These are phyloP conservation scores for Crypturellus undulatus DNA, from an alignment of 2,113 vertebrate genomes.

Conservation along the genomic window DNA sequence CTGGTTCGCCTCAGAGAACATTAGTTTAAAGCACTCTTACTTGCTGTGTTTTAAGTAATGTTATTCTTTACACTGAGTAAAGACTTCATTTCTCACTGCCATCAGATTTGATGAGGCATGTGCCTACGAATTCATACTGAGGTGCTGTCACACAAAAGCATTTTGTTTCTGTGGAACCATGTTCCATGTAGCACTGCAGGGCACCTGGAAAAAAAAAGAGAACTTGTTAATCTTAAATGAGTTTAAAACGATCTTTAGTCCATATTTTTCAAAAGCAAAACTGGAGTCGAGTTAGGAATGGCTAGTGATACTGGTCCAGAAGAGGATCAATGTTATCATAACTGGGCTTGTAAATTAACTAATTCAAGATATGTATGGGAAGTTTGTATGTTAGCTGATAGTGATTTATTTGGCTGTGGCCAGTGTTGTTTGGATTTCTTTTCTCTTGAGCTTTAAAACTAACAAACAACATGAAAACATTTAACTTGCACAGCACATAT, in stretches of 20 bases:
- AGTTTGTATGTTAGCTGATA: not conserved
- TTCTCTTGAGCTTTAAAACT: not conserved
- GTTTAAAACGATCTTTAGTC: not conserved
- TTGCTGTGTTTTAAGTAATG: not conserved
- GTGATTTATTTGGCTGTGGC: not conserved
- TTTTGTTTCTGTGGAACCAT: not conserved
- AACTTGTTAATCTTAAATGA: not conserved
- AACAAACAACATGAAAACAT: not conserved
- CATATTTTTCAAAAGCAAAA: not conserved
- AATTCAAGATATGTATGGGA: not conserved
- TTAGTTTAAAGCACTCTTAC: not conserved
- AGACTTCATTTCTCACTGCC: not conserved
- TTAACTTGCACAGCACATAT: not conserved
- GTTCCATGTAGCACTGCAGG: not conserved
- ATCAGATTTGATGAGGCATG: not conserved
- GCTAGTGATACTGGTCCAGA: not conserved
- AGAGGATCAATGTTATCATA: not conserved
- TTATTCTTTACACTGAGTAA: not conserved
- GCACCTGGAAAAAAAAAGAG: not conserved
- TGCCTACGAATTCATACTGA: not conserved
- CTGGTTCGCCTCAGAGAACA: too few species aligned
- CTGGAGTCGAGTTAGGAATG: not conserved
- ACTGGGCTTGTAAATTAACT: not conserved
- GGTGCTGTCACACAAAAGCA: not conserved
- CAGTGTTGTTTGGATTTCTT: not conserved